A percentile compares a stretch with the other conserved stretches of the same genome.
phyloP scores from a whole-genome alignment of 2,113 vertebrate genomes.

The Rutilus rutilus region DNA sequence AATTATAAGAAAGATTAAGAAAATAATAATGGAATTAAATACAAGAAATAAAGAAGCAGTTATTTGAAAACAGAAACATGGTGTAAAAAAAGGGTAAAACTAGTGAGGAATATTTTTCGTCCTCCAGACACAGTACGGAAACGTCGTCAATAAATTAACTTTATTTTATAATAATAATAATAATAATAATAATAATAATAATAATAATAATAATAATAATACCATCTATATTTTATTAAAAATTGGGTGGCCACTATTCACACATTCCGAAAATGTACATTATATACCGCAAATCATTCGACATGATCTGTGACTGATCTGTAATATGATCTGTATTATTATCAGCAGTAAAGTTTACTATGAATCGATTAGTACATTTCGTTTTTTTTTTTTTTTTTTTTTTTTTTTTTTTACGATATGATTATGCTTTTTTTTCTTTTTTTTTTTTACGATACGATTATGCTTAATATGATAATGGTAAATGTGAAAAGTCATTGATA shows the following conservation, averaged over 20 bases:
- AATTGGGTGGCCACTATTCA: not conserved
- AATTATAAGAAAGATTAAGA: not conserved
- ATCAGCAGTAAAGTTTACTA: not conserved
- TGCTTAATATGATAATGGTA: not conserved
- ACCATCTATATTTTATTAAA: not conserved
- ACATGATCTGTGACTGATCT: too few species aligned
- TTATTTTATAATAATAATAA: too few species aligned
- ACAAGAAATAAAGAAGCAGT: not conserved
- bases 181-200: too few species aligned
- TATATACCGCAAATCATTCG: not conserved
- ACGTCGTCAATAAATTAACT: not conserved
- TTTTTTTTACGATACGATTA: not conserved
- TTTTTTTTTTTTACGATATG: not conserved
- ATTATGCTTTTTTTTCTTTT: not conserved
- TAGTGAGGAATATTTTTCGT: not conserved
- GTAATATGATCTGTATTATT: not conserved
- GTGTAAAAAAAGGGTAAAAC: not conserved
- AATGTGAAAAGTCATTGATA: not conserved
- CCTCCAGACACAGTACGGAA: not conserved
- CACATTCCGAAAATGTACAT: not conserved
- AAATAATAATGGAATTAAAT: not conserved
- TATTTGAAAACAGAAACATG: not conserved
- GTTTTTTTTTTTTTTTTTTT: too few species aligned
- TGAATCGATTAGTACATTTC: not conserved
- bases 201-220: too few species aligned